Percentiles rank a stretch among this genome's conserved stretches.
phyloP scores from a whole-genome alignment of 2,113 vertebrate genomes.

The Oxyura jamaicensis region DNA sequence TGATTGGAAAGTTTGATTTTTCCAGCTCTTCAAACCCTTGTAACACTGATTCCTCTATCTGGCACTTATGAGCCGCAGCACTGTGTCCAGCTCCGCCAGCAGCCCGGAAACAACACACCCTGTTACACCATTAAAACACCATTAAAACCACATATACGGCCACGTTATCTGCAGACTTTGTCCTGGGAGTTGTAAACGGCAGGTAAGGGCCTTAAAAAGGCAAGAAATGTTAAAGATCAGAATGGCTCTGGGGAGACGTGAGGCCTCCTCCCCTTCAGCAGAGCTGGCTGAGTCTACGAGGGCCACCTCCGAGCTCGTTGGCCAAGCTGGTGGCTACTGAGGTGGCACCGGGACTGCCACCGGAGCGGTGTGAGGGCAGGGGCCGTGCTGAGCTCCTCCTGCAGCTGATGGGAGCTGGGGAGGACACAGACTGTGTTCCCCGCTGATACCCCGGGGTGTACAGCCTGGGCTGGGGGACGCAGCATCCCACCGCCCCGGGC shows the following conservation, averaged over 20 bases:
- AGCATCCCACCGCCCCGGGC: fast-evolving
- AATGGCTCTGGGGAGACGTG: fast-evolving
- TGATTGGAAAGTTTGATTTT: neutral
- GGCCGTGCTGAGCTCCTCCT: no score
- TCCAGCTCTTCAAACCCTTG: neutral
- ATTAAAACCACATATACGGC: neutral
- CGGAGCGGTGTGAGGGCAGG: no score
- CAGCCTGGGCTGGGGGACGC: neutral
- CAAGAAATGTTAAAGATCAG: neutral
- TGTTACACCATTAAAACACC: neutral
- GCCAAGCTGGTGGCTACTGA: neutral
- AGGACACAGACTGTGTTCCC: no score
- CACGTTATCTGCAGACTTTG: neutral
- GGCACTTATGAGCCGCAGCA: neutral
- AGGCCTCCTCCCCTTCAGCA: neutral
- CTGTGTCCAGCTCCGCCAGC: neutral
- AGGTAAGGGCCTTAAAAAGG: neutral
- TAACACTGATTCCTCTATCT: neutral
- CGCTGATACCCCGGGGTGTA: no score
- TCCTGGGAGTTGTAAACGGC: neutral
- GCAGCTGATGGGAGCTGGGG: no score
- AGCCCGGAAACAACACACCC: neutral
- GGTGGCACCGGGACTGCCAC: no score
- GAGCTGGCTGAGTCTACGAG: fast-evolving
- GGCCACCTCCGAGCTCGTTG: neutral